phyloP scores from a whole-genome alignment of 2,797 vertebrate species.

The Liasis olivaceus region DNA sequence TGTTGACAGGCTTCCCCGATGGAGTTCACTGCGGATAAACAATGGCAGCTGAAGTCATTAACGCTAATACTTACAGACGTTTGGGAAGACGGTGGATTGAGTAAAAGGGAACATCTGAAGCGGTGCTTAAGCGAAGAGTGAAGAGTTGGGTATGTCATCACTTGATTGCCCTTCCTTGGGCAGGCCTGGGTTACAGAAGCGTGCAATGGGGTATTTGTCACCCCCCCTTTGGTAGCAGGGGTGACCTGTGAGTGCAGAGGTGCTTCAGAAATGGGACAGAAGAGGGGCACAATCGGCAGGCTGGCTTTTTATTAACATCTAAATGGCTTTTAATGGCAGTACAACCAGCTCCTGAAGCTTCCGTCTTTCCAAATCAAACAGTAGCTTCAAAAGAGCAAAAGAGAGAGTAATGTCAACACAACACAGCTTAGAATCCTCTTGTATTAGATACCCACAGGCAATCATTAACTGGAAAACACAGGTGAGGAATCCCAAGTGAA shows the following conservation, averaged over 20 bases:
- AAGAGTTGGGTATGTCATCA: background rate
- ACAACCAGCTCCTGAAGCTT: background rate
- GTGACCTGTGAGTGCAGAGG: background rate
- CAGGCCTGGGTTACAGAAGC: background rate
- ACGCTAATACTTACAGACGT: conserved; percentile 17
- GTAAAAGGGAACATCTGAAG: conserved; percentile 13
- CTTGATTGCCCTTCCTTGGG: background rate
- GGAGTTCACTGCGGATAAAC: conserved; percentile 17
- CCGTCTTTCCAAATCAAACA: background rate
- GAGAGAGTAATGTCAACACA: background rate
- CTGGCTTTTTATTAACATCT: background rate
- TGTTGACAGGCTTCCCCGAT: conserved; percentile 14
- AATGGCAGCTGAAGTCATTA: conserved; percentile 37
- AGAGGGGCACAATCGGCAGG: no score
- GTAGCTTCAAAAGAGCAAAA: background rate
- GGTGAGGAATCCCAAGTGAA: background rate
- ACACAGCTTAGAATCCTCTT: background rate
- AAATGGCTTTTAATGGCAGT: background rate
- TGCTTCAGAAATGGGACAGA: background rate
- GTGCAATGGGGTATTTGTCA: background rate
- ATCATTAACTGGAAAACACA: background rate
- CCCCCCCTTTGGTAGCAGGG: background rate
- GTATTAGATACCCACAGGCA: background rate
- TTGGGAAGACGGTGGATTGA: background rate
- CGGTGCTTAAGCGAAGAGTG: background rate